Conservation (phyloP, 2,797 vertebrate species). For the Ficedula albicollis region DNA sequence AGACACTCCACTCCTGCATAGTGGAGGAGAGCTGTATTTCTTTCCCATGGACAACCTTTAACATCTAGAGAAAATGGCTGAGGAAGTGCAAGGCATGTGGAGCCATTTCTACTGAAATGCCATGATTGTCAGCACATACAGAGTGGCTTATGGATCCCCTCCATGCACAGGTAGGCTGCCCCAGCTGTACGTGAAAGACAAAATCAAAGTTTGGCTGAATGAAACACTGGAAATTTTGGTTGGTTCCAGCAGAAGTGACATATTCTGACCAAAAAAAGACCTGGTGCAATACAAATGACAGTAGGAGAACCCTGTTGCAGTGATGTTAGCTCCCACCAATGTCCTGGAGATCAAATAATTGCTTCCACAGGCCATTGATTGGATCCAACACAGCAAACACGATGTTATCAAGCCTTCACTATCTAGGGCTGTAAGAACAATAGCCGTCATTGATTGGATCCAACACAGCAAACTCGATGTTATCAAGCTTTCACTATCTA, state of each 20-base stretch:
- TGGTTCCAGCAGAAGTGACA: not conserved
- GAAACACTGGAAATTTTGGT: not conserved
- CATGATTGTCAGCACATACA: no score
- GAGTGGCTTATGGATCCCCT: not conserved
- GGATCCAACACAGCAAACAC: not conserved
- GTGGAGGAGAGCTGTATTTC: not conserved
- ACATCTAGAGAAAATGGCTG: not conserved
- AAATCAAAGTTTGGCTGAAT: not conserved
- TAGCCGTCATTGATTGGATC: not conserved
- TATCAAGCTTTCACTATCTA: not conserved
- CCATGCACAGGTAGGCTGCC: fast-evolving
- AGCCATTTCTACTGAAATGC: not conserved
- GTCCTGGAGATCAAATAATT: not conserved
- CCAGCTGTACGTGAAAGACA: not conserved
- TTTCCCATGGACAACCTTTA: not conserved
- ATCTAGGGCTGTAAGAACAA: not conserved
- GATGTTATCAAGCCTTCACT: not conserved
- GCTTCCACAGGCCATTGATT: not conserved
- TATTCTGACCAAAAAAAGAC: not conserved
- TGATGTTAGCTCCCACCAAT: not conserved
- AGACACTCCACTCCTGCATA: fast-evolving
- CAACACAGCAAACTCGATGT: fast-evolving
- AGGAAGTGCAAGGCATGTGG: not conserved
- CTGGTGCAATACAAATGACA: not conserved
- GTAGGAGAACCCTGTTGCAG: not conserved